Conservation (phyloP, 2,113 vertebrate genomes). For the Cathartes aura region DNA sequence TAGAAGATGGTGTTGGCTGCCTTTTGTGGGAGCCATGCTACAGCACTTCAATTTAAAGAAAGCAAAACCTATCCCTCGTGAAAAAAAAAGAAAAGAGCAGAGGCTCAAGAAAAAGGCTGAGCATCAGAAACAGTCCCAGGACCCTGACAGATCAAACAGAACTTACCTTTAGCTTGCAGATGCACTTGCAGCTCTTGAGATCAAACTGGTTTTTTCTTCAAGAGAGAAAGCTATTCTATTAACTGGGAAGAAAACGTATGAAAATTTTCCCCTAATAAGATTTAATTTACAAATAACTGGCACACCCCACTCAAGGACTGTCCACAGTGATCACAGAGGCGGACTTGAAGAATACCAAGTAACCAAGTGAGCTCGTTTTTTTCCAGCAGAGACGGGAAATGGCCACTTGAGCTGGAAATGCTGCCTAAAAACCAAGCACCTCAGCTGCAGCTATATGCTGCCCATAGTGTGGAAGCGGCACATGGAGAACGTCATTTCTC, state of each 20-base stretch:
- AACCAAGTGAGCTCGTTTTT: neutral
- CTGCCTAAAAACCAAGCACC: neutral
- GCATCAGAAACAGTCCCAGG: neutral
- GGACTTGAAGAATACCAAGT: neutral
- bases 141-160: neutral
- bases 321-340: neutral
- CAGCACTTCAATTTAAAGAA: neutral
- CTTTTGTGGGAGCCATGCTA: neutral
- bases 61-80: neutral
- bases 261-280: neutral
- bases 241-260: rapidly evolving
- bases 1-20: neutral
- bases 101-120: neutral
- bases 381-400: neutral
- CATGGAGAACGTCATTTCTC: neutral
- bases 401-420: neutral
- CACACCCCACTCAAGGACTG: neutral
- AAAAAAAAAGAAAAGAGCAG: neutral
- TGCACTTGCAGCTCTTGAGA: neutral
- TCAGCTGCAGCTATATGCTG: neutral
- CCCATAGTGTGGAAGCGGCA: neutral
- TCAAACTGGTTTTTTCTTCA: neutral
- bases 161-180: neutral
- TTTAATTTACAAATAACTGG: neutral
- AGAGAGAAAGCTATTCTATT: neutral